Evolutionary conservation across 2,113 vertebrate genomes (phyloP), one percentile per base, ranked within the genome.

Genomic region (Bos indicus): DNA sequence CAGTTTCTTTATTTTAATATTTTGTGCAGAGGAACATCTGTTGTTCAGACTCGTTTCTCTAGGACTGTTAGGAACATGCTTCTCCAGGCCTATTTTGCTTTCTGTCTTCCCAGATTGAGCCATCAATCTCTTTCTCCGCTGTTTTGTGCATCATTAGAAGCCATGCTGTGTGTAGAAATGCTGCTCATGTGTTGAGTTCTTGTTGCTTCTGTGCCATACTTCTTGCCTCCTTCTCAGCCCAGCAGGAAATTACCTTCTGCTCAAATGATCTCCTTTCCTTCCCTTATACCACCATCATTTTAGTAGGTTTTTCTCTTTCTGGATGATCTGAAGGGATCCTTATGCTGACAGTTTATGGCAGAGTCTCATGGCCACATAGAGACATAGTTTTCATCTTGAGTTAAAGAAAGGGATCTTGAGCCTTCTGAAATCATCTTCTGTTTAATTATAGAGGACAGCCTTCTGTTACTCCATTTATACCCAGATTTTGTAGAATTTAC

Each of bases 171-270:
- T 80, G 62, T 21, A 25, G 81, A 90, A 78, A 25, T 74, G 43
- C 81, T 77, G 25, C 54, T 85, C 40, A 33, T 64, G 3, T 83
- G 56, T 83, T 56, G 94, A 94, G 56, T 11, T 95, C 60, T 86
- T 94, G 43, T 92, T 81, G 62, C 88, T 77, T 88, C 14, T 16
- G 5, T 92, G 23, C 56, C 16, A 2, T n/a, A 23, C 74, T 77
- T 67, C 30, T 71, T 0, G 23, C 28, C 54, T 91, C 93, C 71
- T 88, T 86, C 77, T 93, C 56, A 77, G 62, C 67, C 67, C 26
- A 90, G 64, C 40, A 96, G 88, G 96, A 96, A 96, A 85, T 97
- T 93, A 84, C 87, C 94, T 93, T 84, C 96, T 89, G 67, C 82
- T 89, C 90, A 74, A 89, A 93, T 14, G 71, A 87, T 33, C 26